Base-by-base conservation (phyloP, 2,113 vertebrate species). In the Psephotus haematonotus region DNA sequence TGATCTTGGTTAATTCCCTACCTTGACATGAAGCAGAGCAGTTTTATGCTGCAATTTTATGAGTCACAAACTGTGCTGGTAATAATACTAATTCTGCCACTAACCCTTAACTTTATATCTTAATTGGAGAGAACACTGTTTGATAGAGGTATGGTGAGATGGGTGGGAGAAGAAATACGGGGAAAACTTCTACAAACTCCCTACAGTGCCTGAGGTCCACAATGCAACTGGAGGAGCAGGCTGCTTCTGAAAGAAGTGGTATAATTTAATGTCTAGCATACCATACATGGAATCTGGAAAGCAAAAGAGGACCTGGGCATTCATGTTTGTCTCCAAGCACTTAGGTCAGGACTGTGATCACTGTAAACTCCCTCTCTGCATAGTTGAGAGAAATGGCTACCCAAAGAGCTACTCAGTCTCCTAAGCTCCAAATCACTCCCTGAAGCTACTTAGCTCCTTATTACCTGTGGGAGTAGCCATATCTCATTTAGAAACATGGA, bases 1-100 rank as follows among this genome's bases (percentile, higher is more conserved):
- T 82, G 91, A 93, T 63, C 62, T 83, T 80, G 52, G 62, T 49
- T 96, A 94, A 97, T 95, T 82, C 47, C 31, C 50, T 28, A 49
- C 14, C 11, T 75, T 87, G 86, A 95, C 78, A 80, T 11, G 59
- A 89, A 55, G 28, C 39, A 72, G 62, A 94, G 59, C 14, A 76
- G 63, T 95, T 84, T 15, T 59, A 59, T n/a, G 91, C 72, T 94
- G 53, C 28, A 72, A 62, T 92, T 94, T 95, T 91, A 89, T 63
- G 95, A 94, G 74, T 39, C 87, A 46, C 81, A 90, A 84, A 92
- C 59, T 94, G 83, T 49, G 25, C 23, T 64, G 47, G 35, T 65
- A 68, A 89, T 90, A 62, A 52, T 28, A 79, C 69, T 29, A 77
- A 76, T 76, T 88, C 49, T 91, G 33, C 82, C 70, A 46, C 70